Evolutionary conservation across 1,140 invertebrate genomes (phyloP).

Genomic region (Drosophila virilis): DNA sequence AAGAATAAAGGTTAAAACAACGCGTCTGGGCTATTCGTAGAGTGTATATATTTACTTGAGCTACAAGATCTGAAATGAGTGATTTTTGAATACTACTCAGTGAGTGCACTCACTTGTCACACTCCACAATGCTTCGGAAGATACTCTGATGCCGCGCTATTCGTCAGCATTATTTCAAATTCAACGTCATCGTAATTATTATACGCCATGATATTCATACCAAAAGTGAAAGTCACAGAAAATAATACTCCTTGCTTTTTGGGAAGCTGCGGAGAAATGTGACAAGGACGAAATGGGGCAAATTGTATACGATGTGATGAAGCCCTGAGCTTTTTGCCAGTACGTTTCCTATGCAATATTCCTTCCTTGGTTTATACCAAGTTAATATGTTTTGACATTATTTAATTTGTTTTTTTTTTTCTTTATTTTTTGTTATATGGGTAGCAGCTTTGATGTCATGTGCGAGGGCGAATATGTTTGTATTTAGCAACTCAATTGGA

Average conservation of each 20-base stretch:
- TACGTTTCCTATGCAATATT: not conserved
- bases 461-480: slow-evolving; percentile 6
- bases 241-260: not conserved
- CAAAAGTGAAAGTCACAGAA: slow-evolving; percentile 7
- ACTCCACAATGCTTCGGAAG: not conserved
- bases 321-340: not conserved
- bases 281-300: not conserved
- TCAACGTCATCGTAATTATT: slow-evolving; percentile 12
- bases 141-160: no score
- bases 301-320: slow-evolving; percentile 27
- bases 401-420: not conserved
- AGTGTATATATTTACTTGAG: no score
- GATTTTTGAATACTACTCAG: no score
- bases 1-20: no score
- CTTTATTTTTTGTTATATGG: slow-evolving; percentile 4
- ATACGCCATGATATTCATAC: slow-evolving; percentile 1
- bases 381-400: slow-evolving; percentile 15
- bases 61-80: no score
- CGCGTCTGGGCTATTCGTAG: no score
- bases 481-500: slow-evolving; percentile 10
- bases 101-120: not conserved
- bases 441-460: slow-evolving; percentile 24
- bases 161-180: slow-evolving; percentile 1
- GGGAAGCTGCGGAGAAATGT: not conserved
- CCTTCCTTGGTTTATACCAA: slow-evolving; percentile 1